Percentiles rank a stretch among this genome's conserved stretches.
These are phyloP conservation scores for Gandaritis pyraliata DNA, from an alignment of 2,888 invertebrate species.

Conservation along the genomic window DNA sequence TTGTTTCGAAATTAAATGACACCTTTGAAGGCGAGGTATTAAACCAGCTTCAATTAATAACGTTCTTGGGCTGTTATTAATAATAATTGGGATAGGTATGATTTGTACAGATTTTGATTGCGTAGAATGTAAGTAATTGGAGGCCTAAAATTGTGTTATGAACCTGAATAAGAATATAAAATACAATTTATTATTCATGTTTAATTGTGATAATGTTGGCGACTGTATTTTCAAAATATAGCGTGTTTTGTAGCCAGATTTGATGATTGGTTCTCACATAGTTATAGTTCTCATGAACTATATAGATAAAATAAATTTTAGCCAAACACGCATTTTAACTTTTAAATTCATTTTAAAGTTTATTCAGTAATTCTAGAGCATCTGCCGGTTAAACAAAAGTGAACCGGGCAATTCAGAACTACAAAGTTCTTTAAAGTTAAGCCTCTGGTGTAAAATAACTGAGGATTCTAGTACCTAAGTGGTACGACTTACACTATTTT, in stretches of 20 bases:
- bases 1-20: slow-evolving; percentile 36
- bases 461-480: slow-evolving; percentile 37
- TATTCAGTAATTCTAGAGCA: slow-evolving; percentile 25
- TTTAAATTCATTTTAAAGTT: slow-evolving; percentile 21
- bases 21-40: slow-evolving; percentile 22
- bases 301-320: too few species aligned
- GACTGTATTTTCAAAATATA: too few species aligned
- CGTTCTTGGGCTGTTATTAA: slow-evolving; percentile 14
- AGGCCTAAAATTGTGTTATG: too few species aligned
- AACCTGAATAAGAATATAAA: too few species aligned
- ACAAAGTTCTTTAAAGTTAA: slow-evolving; percentile 72
- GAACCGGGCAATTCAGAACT: slow-evolving; percentile 65
- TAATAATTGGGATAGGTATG: slow-evolving; percentile 13
- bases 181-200: too few species aligned
- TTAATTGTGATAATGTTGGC: too few species aligned
- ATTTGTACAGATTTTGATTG: slow-evolving; percentile 8
- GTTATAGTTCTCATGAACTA: too few species aligned
- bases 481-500: slow-evolving; percentile 29
- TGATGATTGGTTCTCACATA: neutral
- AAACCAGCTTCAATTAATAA: slow-evolving; percentile 22
- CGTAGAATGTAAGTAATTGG: slow-evolving; percentile 2
- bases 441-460: slow-evolving; percentile 64
- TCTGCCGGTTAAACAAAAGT: slow-evolving; percentile 43
- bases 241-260: neutral
- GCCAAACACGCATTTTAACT: slow-evolving; percentile 2